phyloP scores from a whole-genome alignment of 1,140 invertebrate species.

The Drosophila malerkotliana region DNA sequence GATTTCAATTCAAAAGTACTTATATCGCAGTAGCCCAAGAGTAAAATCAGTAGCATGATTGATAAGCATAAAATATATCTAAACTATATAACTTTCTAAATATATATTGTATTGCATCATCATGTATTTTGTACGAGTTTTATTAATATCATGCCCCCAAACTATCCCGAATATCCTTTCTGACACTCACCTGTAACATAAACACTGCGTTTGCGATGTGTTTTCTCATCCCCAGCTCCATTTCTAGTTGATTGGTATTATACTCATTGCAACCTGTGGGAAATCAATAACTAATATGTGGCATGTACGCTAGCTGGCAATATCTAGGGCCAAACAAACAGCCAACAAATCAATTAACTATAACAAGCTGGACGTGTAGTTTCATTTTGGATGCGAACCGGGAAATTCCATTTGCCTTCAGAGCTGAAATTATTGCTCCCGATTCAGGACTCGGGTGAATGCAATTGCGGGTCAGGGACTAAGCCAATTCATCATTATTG shows the following conservation, averaged over 20 bases:
- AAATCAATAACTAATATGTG: slow-evolving; percentile 68
- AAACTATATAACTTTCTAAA: too few species aligned
- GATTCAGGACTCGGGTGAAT: not conserved
- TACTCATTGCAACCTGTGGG: slow-evolving; percentile 24
- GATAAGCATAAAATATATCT: too few species aligned
- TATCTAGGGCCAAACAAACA: slow-evolving; percentile 29
- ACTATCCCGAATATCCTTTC: not conserved
- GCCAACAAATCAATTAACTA: slow-evolving; percentile 70
- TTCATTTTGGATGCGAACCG: slow-evolving; percentile 19
- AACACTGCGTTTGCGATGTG: too few species aligned
- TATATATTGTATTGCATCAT: not conserved
- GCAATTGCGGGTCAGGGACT: slow-evolving; percentile 6
- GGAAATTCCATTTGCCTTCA: slow-evolving; percentile 46
- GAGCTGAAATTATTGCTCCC: slow-evolving; percentile 1
- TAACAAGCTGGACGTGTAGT: slow-evolving; percentile 41
- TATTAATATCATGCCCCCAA: not conserved
- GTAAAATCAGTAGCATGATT: too few species aligned
- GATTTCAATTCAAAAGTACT: too few species aligned
- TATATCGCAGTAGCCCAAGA: not conserved
- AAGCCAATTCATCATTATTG: slow-evolving; percentile 31
- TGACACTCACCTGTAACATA: too few species aligned
- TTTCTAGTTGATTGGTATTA: slow-evolving; percentile 16
- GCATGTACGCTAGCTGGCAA: slow-evolving; percentile 12
- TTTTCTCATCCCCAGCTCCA: slow-evolving; percentile 4
- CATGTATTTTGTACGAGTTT: not conserved